These are phyloP conservation scores for Seladonia tumulorum DNA, from an alignment of 2,888 invertebrate species.

Conservation along the genomic window DNA sequence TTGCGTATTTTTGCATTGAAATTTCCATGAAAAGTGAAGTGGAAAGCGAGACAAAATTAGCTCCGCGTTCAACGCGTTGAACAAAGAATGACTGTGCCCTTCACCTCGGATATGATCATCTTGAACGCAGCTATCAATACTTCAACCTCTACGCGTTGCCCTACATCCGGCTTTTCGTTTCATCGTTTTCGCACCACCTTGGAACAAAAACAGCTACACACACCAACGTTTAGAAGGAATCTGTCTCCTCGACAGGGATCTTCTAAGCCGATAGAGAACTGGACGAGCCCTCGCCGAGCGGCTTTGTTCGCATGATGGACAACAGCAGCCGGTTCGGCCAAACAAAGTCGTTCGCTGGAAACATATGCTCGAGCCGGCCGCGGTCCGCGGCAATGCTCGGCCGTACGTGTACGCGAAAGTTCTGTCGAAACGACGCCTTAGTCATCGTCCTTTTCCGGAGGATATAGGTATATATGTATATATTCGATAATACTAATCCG, in stretches of 20 bases:
- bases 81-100: too few relatives aligned
- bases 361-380: constrained; percentile 37
- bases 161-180: too few relatives aligned
- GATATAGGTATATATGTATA: constrained; percentile 62
- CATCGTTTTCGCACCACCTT: neutral
- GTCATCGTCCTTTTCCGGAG: constrained; percentile 77
- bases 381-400: constrained; percentile 38
- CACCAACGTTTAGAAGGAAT: neutral
- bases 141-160: neutral
- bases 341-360: constrained; percentile 36
- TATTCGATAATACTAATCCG: constrained; percentile 83
- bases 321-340: constrained; percentile 9
- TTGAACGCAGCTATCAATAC: too few relatives aligned
- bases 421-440: constrained; percentile 75
- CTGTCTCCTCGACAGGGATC: neutral
- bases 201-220: neutral
- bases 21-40: too few relatives aligned
- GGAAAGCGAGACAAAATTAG: too few relatives aligned
- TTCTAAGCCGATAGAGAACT: neutral
- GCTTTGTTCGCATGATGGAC: neutral
- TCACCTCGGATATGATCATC: too few relatives aligned
- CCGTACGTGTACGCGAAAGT: constrained; percentile 70
- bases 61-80: too few relatives aligned
- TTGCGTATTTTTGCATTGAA: too few relatives aligned
- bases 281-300: neutral